Conservation (phyloP, 2,888 invertebrate genomes). For the Lapara coniferarum region DNA sequence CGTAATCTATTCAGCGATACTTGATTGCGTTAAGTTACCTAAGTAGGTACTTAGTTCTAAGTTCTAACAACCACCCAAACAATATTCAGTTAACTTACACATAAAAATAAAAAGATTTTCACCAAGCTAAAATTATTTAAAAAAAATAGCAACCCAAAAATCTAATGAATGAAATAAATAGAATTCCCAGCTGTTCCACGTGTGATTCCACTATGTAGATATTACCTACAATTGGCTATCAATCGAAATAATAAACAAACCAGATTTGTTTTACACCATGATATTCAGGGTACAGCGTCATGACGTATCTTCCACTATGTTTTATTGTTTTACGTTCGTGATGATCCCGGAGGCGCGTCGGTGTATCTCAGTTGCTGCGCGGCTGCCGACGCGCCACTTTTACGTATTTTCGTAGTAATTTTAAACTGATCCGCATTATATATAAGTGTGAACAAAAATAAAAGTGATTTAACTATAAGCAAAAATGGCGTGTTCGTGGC, state of each 20-base stretch:
- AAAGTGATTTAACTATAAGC: conserved; percentile 2
- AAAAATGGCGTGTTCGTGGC: conserved; percentile 91
- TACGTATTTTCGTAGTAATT: neutral
- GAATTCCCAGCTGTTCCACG: neutral
- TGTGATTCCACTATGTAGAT: neutral
- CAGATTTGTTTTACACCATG: neutral
- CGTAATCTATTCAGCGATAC: too few species aligned
- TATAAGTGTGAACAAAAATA: conserved; percentile 13
- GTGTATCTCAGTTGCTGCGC: conserved; percentile 45
- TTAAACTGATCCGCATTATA: neutral
- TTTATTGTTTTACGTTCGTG: conserved; percentile 6
- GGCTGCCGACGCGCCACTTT: conserved; percentile 55
- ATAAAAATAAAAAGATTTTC: too few species aligned
- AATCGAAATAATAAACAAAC: neutral
- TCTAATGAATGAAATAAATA: neutral
- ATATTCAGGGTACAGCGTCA: neutral
- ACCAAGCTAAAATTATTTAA: too few species aligned
- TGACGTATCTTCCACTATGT: conserved; percentile 11
- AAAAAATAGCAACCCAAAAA: too few species aligned
- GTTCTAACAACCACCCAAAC: too few species aligned
- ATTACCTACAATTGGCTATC: neutral
- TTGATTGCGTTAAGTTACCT: too few species aligned
- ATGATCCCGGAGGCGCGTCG: conserved; percentile 5
- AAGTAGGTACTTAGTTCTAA: too few species aligned
- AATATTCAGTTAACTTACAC: too few species aligned